Evolutionary conservation across 2,113 vertebrate species (phyloP).

Genomic region (Esox niger): DNA sequence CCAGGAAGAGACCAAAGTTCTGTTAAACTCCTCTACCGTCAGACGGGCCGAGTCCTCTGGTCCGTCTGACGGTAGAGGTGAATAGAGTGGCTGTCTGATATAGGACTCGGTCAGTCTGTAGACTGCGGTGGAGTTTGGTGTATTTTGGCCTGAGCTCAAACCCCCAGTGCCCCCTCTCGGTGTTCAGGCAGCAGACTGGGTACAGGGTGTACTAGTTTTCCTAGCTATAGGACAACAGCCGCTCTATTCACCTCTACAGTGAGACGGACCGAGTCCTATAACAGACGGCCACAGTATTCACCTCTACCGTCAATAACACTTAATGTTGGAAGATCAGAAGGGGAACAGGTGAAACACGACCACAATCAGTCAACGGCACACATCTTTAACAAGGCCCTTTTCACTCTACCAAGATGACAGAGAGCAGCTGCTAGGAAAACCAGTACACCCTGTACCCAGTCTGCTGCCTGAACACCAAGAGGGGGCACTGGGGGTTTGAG

Average conservation of each 20-base stretch:
- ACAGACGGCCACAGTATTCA: constrained; percentile 35
- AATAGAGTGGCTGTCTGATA: too few relatives aligned
- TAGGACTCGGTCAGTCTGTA: too few relatives aligned
- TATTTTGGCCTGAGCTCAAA: constrained; percentile 15
- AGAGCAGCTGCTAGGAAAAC: constrained; percentile 45
- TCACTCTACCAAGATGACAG: constrained; percentile 48
- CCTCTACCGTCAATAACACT: constrained; percentile 31
- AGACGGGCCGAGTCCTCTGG: too few relatives aligned
- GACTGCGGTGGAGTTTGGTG: constrained; percentile 20
- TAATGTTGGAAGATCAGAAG: constrained; percentile 35
- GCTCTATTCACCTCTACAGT: too few relatives aligned
- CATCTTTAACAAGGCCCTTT: constrained; percentile 31
- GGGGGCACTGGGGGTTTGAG: constrained; percentile 9
- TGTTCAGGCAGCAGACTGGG: constrained; percentile 20
- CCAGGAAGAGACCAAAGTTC: not conserved
- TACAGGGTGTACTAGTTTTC: constrained; percentile 36
- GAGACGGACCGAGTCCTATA: not conserved
- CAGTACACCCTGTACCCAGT: constrained; percentile 36
- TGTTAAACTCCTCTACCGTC: not conserved
- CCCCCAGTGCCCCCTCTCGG: constrained; percentile 9
- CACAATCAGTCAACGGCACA: constrained; percentile 15
- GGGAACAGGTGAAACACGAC: constrained; percentile 14
- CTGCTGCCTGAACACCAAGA: constrained; percentile 10
- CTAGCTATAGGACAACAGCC: too few relatives aligned
- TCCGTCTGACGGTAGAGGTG: too few relatives aligned